A percentile compares a stretch with the other conserved stretches of the same genome.
Evolutionary conservation across 92 coral and sea anemone species (phyloP).

Genomic region (Epizoanthus rinbou): DNA sequence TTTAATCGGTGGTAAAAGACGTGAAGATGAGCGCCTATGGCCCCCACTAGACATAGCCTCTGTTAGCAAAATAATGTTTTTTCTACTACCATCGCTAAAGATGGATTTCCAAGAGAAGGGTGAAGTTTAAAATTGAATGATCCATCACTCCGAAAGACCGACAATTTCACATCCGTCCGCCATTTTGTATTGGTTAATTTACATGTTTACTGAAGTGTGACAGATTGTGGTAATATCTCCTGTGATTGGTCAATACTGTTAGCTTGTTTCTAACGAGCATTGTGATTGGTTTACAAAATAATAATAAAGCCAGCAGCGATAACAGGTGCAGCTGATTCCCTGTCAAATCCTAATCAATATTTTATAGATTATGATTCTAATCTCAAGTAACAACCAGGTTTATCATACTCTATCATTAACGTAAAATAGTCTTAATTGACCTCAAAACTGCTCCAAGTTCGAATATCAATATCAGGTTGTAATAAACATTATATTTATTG

Average conservation of each 20-base stretch:
- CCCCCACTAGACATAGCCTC: slow-evolving; percentile 80
- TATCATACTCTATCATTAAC: neutral
- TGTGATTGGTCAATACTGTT: slow-evolving; percentile 24
- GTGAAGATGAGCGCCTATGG: slow-evolving; percentile 61
- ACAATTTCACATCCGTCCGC: slow-evolving; percentile 42
- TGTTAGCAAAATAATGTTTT: slow-evolving; percentile 6
- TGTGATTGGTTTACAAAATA: slow-evolving; percentile 20
- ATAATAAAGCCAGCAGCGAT: neutral
- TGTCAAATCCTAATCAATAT: slow-evolving; percentile 35
- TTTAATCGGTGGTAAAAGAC: slow-evolving; percentile 91
- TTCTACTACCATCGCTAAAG: slow-evolving; percentile 16
- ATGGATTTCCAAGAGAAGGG: neutral
- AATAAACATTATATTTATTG: neutral
- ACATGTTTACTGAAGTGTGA: slow-evolving; percentile 16
- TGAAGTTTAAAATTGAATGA: neutral
- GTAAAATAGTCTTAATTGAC: neutral
- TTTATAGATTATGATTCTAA: slow-evolving; percentile 16
- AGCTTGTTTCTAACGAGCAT: neutral
- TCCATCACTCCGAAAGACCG: neutral
- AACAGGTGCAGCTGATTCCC: slow-evolving; percentile 31
- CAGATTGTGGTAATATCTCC: neutral
- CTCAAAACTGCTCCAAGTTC: neutral
- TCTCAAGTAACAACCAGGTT: slow-evolving; percentile 12
- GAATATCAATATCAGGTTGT: neutral
- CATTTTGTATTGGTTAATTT: slow-evolving; percentile 35